Conservation (phyloP, 1,140 invertebrate species). For the Lordiphosa stackelbergi region DNA sequence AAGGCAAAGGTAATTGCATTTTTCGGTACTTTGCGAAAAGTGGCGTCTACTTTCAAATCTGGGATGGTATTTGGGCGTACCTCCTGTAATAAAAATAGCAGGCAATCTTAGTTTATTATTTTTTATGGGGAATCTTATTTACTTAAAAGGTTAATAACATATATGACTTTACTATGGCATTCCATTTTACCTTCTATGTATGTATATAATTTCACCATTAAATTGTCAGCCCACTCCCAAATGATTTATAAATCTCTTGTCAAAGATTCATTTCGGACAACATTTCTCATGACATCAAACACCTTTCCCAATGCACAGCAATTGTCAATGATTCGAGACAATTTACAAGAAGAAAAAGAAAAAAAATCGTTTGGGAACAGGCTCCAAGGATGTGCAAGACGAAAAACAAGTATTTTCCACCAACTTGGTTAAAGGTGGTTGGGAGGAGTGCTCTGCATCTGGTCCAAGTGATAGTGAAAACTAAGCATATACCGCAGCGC, state of each 20-base stretch:
- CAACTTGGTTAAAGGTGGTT: conserved; percentile 17
- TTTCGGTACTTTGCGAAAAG: conserved; percentile 86
- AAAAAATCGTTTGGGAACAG: conserved; percentile 9
- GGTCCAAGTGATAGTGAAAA: conserved; percentile 63
- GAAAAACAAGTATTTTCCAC: conserved; percentile 19
- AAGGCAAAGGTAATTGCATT: conserved; percentile 86
- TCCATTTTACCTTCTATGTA: too few relatives aligned
- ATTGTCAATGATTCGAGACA: conserved; percentile 33
- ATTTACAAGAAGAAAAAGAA: conserved; percentile 11
- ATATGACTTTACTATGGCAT: too few relatives aligned
- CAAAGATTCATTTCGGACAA: conserved; percentile 1
- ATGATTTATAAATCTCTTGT: conserved; percentile 1
- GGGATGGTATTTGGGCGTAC: conserved; percentile 70
- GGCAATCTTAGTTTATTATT: neutral
- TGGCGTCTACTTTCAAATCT: conserved; percentile 78
- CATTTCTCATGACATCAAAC: conserved; percentile 29
- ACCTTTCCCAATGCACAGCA: conserved; percentile 40
- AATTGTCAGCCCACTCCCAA: neutral
- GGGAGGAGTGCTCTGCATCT: conserved; percentile 42
- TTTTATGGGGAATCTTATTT: too few relatives aligned
- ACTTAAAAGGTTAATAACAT: too few relatives aligned
- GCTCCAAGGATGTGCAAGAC: conserved; percentile 8
- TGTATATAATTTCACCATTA: neutral
- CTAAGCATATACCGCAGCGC: conserved; percentile 36
- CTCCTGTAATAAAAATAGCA: conserved; percentile 39